Evolutionary conservation across 1,140 invertebrate species (phyloP).

Genomic region (Philotrypesis tridentata): DNA sequence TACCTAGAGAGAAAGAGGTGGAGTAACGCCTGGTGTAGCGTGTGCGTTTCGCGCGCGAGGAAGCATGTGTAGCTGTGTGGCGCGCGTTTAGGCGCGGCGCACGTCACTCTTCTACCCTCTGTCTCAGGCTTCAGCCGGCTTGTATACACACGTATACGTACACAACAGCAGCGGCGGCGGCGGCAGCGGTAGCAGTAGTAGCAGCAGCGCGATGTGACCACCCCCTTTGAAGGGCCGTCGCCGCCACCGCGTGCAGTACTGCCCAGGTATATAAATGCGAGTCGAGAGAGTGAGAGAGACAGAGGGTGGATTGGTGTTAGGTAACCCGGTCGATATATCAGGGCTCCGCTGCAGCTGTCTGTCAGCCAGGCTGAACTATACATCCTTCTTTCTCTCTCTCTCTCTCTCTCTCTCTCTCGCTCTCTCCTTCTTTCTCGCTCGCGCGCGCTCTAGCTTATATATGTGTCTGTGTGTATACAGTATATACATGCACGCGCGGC

Average conservation of each 20-base stretch:
- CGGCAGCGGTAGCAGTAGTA: too few relatives aligned
- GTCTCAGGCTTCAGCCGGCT: background rate
- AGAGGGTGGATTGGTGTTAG: slow-evolving; percentile 46
- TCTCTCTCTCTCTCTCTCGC: background rate
- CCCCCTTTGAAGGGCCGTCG: background rate
- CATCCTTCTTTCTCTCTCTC: slow-evolving; percentile 51
- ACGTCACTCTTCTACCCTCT: slow-evolving; percentile 29
- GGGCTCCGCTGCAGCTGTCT: slow-evolving; percentile 72
- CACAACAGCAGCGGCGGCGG: too few relatives aligned
- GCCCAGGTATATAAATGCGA: slow-evolving; percentile 43
- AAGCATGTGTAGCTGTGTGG: background rate
- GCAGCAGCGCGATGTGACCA: background rate
- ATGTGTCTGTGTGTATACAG: background rate
- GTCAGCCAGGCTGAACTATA: slow-evolving; percentile 60
- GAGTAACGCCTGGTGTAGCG: background rate
- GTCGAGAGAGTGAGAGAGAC: background rate
- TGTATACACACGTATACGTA: background rate
- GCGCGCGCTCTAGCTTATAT: background rate
- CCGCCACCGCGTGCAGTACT: slow-evolving; percentile 2
- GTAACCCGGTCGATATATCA: slow-evolving; percentile 70
- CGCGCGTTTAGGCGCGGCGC: slow-evolving; percentile 41
- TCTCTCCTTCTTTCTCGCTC: background rate
- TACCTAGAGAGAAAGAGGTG: background rate
- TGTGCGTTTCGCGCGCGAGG: slow-evolving; percentile 6
- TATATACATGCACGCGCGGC: background rate